Evolutionary conservation across 1,140 invertebrate species (phyloP).

Genomic region (Epicauta chinensis): DNA sequence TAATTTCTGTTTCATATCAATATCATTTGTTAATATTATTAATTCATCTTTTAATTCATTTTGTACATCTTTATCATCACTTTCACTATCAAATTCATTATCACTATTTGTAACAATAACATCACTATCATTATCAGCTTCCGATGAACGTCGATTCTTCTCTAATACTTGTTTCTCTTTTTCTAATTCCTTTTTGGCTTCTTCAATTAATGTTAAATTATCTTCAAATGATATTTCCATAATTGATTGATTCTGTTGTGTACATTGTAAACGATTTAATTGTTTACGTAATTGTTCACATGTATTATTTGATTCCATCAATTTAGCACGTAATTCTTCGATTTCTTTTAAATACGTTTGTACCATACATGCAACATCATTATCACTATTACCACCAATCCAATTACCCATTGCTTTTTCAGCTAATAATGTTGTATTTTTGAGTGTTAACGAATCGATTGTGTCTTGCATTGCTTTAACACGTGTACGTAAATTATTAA

Average conservation of each 20-base stretch:
- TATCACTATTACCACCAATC: conserved; percentile 50
- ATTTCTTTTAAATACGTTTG: conserved; percentile 86
- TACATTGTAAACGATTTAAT: conserved; percentile 32
- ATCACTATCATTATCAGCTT: conserved; percentile 42
- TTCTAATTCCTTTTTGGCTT: conserved; percentile 62
- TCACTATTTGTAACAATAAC: conserved; percentile 42
- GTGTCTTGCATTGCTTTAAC: conserved; percentile 93
- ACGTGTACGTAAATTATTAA: conserved; percentile 76
- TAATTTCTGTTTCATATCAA: conserved; percentile 85
- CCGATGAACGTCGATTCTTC: conserved; percentile 34
- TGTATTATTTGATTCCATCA: conserved; percentile 82
- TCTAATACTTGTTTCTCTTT: conserved; percentile 49
- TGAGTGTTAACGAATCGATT: conserved; percentile 77
- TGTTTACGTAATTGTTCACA: conserved; percentile 70
- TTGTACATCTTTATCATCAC: conserved; percentile 42
- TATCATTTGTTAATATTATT: conserved; percentile 80
- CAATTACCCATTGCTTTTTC: conserved; percentile 71
- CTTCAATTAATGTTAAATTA: conserved; percentile 48
- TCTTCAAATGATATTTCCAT: conserved; percentile 16
- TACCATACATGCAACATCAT: conserved; percentile 62
- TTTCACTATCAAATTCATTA: conserved; percentile 57
- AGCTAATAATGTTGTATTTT: conserved; percentile 73
- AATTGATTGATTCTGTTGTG: neutral
- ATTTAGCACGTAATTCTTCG: conserved; percentile 78
- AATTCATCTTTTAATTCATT: conserved; percentile 58